phyloP scores from a whole-genome alignment of 1,140 invertebrate species.

The Atopsyche davidsoni region DNA sequence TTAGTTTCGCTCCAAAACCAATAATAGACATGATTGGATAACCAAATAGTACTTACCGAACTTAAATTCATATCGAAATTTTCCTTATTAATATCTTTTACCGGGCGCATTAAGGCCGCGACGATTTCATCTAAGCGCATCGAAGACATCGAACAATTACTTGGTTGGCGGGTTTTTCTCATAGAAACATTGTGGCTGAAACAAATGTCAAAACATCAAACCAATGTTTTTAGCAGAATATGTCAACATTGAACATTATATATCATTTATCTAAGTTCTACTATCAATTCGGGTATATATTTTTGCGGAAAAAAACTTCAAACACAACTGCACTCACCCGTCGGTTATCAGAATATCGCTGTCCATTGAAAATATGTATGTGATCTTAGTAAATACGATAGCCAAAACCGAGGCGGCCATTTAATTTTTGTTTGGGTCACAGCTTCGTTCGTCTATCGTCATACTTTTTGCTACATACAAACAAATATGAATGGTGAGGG shows the following conservation, averaged over 20 bases:
- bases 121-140: constrained; percentile 44
- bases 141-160: constrained; percentile 45
- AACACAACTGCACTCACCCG: constrained; percentile 8
- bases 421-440: constrained; percentile 21
- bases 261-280: no score
- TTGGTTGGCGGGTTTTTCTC: constrained; percentile 34
- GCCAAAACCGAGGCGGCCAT: constrained; percentile 19
- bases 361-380: constrained; percentile 17
- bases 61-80: constrained; percentile 44
- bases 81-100: constrained; percentile 39
- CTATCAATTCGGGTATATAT: no score
- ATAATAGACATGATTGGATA: background rate
- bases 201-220: constrained; percentile 2
- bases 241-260: background rate
- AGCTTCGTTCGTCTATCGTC: constrained; percentile 16
- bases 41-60: constrained; percentile 35
- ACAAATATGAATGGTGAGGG: no score
- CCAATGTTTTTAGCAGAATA: background rate
- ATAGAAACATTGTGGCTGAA: constrained; percentile 16
- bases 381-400: constrained; percentile 14
- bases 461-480: no score
- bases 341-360: constrained; percentile 6
- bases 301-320: background rate
- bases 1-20: no score
- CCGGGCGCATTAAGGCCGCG: constrained; percentile 44